Percentiles rank a stretch among this genome's conserved stretches.
These are phyloP conservation scores for Pollicipes pollicipes DNA, from an alignment of 1,140 invertebrate genomes.

Conservation along the genomic window DNA sequence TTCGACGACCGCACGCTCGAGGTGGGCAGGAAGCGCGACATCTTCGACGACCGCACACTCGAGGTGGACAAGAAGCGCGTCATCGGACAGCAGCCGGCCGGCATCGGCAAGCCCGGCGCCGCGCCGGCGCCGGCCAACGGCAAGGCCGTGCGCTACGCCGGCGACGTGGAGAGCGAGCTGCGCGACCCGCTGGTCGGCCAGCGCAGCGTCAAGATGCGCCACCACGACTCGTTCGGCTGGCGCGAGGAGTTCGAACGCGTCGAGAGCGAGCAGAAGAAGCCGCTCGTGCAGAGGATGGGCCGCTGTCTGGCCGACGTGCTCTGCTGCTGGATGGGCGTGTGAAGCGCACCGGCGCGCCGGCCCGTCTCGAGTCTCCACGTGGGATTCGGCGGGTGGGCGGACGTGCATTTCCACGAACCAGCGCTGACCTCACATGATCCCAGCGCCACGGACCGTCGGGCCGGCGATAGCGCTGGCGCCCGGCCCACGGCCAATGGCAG, in stretches of 20 bases:
- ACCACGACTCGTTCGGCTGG: neutral
- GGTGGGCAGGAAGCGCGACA: neutral
- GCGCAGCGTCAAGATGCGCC: neutral
- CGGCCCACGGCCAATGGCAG: too few species aligned
- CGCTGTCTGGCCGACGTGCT: neutral
- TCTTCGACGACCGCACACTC: neutral
- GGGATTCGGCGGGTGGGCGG: too few species aligned
- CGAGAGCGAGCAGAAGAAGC: neutral
- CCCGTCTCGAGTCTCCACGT: too few species aligned
- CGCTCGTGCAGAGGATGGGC: neutral
- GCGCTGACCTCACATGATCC: too few species aligned
- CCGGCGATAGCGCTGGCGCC: too few species aligned
- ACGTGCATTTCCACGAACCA: neutral
- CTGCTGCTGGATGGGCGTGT: conserved; percentile 2
- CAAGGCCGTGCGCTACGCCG: neutral
- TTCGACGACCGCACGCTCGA: too few species aligned
- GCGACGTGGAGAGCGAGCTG: neutral
- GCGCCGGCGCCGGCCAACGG: neutral
- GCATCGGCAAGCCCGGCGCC: neutral
- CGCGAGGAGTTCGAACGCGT: neutral
- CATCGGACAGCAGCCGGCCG: neutral
- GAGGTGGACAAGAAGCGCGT: neutral
- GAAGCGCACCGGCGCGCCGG: neutral
- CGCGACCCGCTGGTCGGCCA: neutral
- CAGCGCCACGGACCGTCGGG: too few species aligned